Conservation (phyloP, 2,113 vertebrate species). For the Oryzias curvinotus region DNA sequence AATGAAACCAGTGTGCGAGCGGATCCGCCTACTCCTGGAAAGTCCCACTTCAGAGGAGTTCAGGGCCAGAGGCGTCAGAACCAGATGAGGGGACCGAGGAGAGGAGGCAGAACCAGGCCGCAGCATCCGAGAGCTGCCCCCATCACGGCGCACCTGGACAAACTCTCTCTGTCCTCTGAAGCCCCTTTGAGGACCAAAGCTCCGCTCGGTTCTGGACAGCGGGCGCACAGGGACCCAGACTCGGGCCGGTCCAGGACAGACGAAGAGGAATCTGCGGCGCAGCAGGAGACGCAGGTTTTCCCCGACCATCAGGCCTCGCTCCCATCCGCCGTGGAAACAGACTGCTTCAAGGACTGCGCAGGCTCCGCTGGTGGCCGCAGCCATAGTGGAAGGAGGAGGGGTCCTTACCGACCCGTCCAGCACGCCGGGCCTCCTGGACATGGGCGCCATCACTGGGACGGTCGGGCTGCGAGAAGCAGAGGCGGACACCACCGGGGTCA, state of each 20-base stretch:
- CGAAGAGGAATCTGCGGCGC: neutral
- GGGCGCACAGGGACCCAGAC: slow-evolving; percentile 13
- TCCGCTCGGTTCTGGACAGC: slow-evolving; percentile 5
- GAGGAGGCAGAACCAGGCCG: slow-evolving; percentile 44
- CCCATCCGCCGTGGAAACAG: slow-evolving; percentile 9
- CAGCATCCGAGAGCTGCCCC: slow-evolving; percentile 33
- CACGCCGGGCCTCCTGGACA: slow-evolving; percentile 15
- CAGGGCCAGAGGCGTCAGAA: slow-evolving; percentile 41
- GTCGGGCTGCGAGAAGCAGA: slow-evolving; percentile 41
- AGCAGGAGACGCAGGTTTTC: neutral
- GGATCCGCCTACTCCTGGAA: slow-evolving; percentile 6
- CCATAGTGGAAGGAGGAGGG: slow-evolving; percentile 57
- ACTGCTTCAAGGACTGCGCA: slow-evolving; percentile 3
- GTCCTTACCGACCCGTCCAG: slow-evolving; percentile 8
- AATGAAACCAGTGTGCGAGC: slow-evolving; percentile 4
- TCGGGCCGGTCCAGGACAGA: neutral
- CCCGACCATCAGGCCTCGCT: slow-evolving; percentile 2
- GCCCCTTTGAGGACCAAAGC: slow-evolving; percentile 11
- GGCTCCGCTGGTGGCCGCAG: slow-evolving; percentile 18
- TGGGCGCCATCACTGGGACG: slow-evolving; percentile 49
- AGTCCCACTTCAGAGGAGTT: slow-evolving; percentile 32
- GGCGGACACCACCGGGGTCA: slow-evolving; percentile 39
- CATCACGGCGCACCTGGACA: slow-evolving; percentile 49
- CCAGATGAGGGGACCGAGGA: slow-evolving; percentile 47
- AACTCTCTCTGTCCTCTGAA: slow-evolving; percentile 55